Percentiles rank a stretch among this genome's conserved stretches.
Evolutionary conservation across 37 sponge, comb jelly and placozoan species (phyloP).

Genomic region (Tethya wilhelma): DNA sequence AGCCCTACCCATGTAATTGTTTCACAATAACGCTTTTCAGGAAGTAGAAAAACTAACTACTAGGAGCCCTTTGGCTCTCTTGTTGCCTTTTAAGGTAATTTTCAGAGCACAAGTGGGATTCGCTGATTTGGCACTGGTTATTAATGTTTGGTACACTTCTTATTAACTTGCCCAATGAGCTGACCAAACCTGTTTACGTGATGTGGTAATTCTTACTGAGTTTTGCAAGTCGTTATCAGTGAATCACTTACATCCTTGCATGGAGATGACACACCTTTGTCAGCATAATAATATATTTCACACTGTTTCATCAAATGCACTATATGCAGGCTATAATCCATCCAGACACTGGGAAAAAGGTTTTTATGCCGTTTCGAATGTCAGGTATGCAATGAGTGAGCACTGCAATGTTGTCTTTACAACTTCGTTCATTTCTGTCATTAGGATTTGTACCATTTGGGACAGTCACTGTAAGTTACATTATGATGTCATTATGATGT

Average conservation of each 20-base stretch:
- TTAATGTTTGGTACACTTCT: too few relatives aligned
- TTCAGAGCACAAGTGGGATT: too few relatives aligned
- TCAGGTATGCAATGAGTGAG: slow-evolving; percentile 53
- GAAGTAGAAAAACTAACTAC: too few relatives aligned
- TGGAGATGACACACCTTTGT: neutral
- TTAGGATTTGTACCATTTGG: slow-evolving; percentile 94
- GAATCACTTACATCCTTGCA: neutral
- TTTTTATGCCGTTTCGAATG: slow-evolving; percentile 87
- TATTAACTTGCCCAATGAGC: too few relatives aligned
- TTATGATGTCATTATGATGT: neutral
- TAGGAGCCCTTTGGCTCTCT: too few relatives aligned
- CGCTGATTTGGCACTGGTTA: too few relatives aligned
- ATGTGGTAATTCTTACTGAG: too few relatives aligned
- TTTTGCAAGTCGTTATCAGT: too few relatives aligned
- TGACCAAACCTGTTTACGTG: too few relatives aligned
- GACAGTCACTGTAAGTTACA: slow-evolving; percentile 63
- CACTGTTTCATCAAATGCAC: neutral
- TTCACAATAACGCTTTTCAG: too few relatives aligned
- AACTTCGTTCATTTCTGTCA: neutral
- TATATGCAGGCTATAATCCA: slow-evolving; percentile 84
- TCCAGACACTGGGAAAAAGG: slow-evolving; percentile 85
- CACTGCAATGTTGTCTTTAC: neutral
- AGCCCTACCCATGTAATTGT: too few relatives aligned
- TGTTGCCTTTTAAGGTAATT: too few relatives aligned
- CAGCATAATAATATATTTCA: neutral